These are phyloP conservation scores for Yponomeuta cagnagella DNA, from an alignment of 2,888 invertebrate species.

Conservation along the genomic window DNA sequence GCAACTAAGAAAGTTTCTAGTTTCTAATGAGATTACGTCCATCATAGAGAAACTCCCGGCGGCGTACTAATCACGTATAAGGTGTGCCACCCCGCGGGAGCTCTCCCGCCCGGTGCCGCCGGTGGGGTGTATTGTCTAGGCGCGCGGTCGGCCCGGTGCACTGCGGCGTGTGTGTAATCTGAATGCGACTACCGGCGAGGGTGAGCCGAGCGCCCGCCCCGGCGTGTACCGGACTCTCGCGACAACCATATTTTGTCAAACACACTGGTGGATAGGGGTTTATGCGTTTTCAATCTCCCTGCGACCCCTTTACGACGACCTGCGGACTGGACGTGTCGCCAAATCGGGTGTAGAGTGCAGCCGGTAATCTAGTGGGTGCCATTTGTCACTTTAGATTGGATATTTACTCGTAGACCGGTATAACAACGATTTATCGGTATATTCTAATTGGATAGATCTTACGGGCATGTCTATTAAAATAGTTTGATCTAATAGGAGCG, in stretches of 20 bases:
- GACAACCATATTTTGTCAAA: neutral
- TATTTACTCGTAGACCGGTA: neutral
- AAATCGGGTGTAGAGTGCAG: neutral
- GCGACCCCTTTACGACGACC: constrained; percentile 2
- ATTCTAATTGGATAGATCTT: neutral
- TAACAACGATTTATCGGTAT: neutral
- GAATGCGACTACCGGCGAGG: neutral
- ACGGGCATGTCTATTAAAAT: neutral
- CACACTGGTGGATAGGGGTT: neutral
- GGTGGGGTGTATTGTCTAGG: neutral
- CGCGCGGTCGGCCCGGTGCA: neutral
- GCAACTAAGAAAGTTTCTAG: constrained; percentile 40
- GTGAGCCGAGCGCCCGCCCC: neutral
- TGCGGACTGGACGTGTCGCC: neutral
- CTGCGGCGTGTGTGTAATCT: neutral
- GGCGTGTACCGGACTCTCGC: neutral
- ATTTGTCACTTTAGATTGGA: neutral
- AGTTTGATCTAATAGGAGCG: neutral
- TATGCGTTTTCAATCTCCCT: neutral
- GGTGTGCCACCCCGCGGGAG: neutral
- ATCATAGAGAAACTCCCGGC: constrained; percentile 14
- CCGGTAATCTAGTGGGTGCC: neutral
- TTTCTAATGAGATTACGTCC: constrained; percentile 31
- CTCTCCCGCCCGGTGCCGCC: neutral
- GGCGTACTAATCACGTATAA: constrained; percentile 1